Evolutionary conservation across 1,140 invertebrate genomes (phyloP), one percentile per base, ranked within the genome.

Genomic region (Pomacea maculata): DNA sequence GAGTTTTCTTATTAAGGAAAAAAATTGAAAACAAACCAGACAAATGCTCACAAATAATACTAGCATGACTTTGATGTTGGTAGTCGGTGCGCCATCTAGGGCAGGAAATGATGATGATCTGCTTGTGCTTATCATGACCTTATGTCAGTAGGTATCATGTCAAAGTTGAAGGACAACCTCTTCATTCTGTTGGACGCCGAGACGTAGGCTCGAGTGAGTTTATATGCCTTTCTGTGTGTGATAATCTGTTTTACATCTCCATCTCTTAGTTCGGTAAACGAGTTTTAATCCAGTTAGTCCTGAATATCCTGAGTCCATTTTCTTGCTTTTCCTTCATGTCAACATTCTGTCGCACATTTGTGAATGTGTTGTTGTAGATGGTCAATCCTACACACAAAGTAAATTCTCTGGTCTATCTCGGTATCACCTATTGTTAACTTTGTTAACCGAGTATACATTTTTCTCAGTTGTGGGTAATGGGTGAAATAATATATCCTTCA

Each of bases 231-330:
- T 17, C 57, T 61, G 57, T 61, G 4, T 61, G 11, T 61, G 11
- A 61, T 1, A 11, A 61, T 17, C 57, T 61, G 11, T 61, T 17
- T 6, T 45, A 45, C 57, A 14, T 61, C 14, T 57, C 91, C 25
- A 25, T 25, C 14, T 85, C 91, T n/a, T 81, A 80, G n/a, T 87
- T 91, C 85, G 92, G 93, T 84, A 90, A 88, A 54, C 90, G 64
- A 65, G 80, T 70, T 45, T 83, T 15, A 25, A 83, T 72, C 80
- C 83, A 83, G 83, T 85, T 80, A 17, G 3, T 4, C 25, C 15
- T n/a, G 10, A 57, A 12, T 45, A 45, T 70, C 68, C 6, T 6
- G 34, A 45, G 34, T 4, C 34, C 0, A 45, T 45, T 70, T 14
- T 70, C 12, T 70, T 1, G 11, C 21, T 12, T 70, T 45, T 1